A percentile compares a stretch with the other conserved stretches of the same genome.
Evolutionary conservation across 35 echinoderm and acorn worm genomes (phyloP).

Genomic region (Amphiura filiformis): DNA sequence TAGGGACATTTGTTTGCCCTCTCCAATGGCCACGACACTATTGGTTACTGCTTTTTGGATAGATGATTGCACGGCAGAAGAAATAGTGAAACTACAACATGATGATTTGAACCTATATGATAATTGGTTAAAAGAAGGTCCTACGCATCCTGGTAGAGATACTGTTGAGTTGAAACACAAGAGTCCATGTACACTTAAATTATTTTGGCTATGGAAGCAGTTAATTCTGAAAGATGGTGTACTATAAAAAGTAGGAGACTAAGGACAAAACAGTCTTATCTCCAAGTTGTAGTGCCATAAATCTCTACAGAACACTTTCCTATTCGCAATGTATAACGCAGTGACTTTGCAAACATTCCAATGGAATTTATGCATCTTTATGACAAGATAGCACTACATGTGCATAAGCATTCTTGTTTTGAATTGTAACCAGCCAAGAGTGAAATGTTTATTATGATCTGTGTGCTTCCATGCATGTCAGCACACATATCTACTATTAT

Average conservation of each 20-base stretch:
- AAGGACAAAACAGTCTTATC: background rate
- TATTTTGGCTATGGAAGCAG: constrained; percentile 7
- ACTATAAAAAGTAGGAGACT: background rate
- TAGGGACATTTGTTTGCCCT: too few species aligned
- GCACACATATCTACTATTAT: too few species aligned
- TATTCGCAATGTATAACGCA: background rate
- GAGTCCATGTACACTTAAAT: background rate
- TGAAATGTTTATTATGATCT: too few species aligned
- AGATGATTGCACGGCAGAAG: background rate
- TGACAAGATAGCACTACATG: too few species aligned
- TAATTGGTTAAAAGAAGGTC: background rate
- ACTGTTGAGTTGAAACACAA: background rate
- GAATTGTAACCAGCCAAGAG: too few species aligned
- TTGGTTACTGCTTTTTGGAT: too few species aligned
- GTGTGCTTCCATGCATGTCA: too few species aligned
- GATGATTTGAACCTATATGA: background rate
- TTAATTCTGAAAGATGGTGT: background rate
- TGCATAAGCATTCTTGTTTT: too few species aligned
- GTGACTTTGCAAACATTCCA: too few species aligned
- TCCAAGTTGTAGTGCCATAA: background rate
- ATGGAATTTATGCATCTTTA: too few species aligned
- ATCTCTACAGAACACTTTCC: background rate
- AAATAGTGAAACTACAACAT: background rate
- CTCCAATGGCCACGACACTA: too few species aligned
- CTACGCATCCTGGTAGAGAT: background rate